Percentiles rank a stretch among this genome's conserved stretches.
phyloP scores from a whole-genome alignment of 2,888 invertebrate species.

The Yponomeuta sedellus region DNA sequence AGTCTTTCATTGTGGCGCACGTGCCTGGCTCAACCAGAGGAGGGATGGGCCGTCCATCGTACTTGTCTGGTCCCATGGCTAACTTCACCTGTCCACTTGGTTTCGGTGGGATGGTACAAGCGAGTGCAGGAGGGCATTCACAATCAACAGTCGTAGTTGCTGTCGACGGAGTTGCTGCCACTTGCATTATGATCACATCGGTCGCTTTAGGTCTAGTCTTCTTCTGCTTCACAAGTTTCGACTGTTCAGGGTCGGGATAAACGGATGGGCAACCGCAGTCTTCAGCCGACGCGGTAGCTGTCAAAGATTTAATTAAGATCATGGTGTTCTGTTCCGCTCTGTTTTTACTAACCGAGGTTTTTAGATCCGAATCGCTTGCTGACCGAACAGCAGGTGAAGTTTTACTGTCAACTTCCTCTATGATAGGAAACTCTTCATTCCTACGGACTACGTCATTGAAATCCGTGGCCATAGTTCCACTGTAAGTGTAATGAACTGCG shows the following conservation, averaged over 20 bases:
- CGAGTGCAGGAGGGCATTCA: background rate
- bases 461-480: background rate
- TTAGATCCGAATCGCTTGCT: background rate
- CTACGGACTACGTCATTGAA: background rate
- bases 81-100: background rate
- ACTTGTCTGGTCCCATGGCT: background rate
- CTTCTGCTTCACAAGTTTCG: background rate
- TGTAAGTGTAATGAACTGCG: background rate
- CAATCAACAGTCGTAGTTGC: background rate
- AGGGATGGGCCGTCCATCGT: background rate
- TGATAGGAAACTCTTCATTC: background rate
- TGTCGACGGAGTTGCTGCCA: background rate
- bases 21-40: conserved; percentile 31
- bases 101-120: background rate
- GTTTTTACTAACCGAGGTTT: background rate
- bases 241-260: background rate
- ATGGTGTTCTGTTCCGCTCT: background rate
- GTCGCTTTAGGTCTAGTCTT: background rate
- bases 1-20: conserved; percentile 45
- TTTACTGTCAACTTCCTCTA: background rate
- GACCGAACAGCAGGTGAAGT: background rate
- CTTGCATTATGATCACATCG: background rate
- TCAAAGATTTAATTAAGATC: background rate
- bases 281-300: background rate
- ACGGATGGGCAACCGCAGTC: background rate